Percentiles rank a stretch among this genome's conserved stretches.
Conservation (phyloP, 2,113 vertebrate genomes). For the Oplegnathus fasciatus region DNA sequence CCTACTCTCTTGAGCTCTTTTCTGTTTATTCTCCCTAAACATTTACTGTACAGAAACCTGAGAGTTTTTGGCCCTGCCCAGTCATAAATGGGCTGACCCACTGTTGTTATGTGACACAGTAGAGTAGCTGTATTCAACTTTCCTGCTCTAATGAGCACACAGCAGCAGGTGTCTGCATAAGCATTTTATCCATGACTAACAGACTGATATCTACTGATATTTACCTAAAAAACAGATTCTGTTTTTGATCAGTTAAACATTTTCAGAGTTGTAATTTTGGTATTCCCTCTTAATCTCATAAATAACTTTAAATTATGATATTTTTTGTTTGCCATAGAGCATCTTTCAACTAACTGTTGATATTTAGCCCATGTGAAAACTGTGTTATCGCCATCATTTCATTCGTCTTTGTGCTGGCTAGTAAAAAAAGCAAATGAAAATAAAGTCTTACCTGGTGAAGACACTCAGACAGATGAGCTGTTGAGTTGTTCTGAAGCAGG, state of each 20-base stretch:
- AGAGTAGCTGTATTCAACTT: not conserved
- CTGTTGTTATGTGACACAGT: not conserved
- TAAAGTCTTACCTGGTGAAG: slow-evolving; percentile 74
- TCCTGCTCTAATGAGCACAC: not conserved
- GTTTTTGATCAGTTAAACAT: not conserved
- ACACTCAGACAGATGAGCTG: slow-evolving; percentile 27
- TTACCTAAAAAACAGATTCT: not conserved
- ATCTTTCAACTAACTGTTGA: not conserved
- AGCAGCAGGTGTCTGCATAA: not conserved
- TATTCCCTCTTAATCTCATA: not conserved
- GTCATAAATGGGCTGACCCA: not conserved
- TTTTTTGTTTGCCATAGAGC: not conserved
- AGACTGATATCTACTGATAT: not conserved
- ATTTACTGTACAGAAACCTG: not conserved
- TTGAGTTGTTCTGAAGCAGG: slow-evolving; percentile 42
- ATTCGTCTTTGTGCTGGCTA: not conserved
- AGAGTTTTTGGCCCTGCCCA: not conserved
- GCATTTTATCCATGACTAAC: not conserved
- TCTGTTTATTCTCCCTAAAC: not conserved
- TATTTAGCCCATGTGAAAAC: not conserved
- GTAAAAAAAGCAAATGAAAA: not conserved
- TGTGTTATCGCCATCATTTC: not conserved
- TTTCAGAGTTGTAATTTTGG: not conserved
- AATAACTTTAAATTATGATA: not conserved
- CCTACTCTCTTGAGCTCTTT: not conserved